Conservation (phyloP, 2,797 vertebrate genomes). For the Acestrorhynchus altus region DNA sequence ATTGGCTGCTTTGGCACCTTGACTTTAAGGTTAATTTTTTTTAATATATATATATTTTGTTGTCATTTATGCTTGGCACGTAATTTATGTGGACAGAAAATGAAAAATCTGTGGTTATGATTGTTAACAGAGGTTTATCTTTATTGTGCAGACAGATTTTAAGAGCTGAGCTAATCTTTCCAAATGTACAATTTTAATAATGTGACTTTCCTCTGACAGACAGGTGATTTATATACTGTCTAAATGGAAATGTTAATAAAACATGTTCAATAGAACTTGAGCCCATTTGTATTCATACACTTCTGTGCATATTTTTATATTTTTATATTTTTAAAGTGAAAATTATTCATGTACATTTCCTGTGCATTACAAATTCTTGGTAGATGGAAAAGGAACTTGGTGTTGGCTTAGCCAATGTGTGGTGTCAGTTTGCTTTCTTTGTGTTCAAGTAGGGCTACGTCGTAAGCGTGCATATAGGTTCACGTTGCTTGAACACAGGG, state of each 20-base stretch:
- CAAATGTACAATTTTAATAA: constrained; percentile 11
- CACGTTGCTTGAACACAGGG: too few species aligned
- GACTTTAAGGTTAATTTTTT: background rate
- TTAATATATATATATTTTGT: background rate
- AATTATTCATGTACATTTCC: too few species aligned
- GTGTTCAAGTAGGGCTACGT: too few species aligned
- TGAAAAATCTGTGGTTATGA: constrained; percentile 32
- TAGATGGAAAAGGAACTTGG: too few species aligned
- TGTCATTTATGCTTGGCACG: background rate
- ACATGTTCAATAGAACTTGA: constrained; percentile 58
- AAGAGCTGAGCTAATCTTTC: background rate
- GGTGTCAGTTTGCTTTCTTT: too few species aligned
- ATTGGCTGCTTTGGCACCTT: constrained; percentile 61
- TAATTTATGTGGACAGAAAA: background rate
- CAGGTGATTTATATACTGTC: constrained; percentile 57
- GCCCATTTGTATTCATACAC: constrained; percentile 51
- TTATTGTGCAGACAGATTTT: background rate
- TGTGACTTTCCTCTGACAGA: constrained; percentile 53
- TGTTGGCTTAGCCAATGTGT: too few species aligned
- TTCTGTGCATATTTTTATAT: background rate
- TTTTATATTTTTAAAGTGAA: too few species aligned
- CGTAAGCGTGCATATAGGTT: too few species aligned
- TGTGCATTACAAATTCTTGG: too few species aligned
- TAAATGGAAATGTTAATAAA: constrained; percentile 74
- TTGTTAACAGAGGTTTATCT: background rate